Percentiles rank a stretch among this genome's conserved stretches.
These are phyloP conservation scores for Aplodontia rufa DNA, from an alignment of 2,113 vertebrate genomes.

Conservation along the genomic window DNA sequence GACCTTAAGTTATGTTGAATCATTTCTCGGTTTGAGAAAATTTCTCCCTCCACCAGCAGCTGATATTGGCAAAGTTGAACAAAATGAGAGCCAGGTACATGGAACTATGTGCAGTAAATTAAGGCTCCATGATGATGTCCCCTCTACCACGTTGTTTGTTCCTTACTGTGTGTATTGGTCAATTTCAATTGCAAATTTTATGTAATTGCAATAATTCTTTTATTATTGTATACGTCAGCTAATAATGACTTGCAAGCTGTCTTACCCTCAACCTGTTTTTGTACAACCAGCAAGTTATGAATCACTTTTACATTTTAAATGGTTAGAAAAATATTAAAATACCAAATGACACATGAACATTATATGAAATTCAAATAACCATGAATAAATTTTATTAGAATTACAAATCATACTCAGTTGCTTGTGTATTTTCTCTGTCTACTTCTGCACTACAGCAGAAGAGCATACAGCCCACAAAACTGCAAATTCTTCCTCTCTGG, in stretches of 20 bases:
- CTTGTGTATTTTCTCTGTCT: neutral
- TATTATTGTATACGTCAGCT: too few species aligned
- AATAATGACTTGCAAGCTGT: neutral
- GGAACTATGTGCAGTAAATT: neutral
- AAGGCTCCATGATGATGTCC: too few species aligned
- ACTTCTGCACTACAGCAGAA: neutral
- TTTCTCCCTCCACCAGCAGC: neutral
- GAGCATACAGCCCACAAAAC: neutral
- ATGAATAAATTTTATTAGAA: neutral
- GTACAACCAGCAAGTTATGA: neutral
- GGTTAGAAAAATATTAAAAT: neutral
- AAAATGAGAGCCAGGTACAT: neutral
- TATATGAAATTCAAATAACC: neutral
- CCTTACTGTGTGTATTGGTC: too few species aligned
- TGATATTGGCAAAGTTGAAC: neutral
- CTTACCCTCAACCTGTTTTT: neutral
- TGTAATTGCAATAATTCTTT: neutral
- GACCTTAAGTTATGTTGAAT: neutral
- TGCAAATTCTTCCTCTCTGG: neutral
- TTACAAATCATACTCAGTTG: neutral
- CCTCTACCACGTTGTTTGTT: too few species aligned
- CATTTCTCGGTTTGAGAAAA: neutral
- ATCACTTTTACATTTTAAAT: neutral
- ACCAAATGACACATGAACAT: neutral
- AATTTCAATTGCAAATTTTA: neutral